Evolutionary conservation across 2,888 invertebrate species (phyloP), one percentile per base, ranked within the genome.

Genomic region (Orthonychiurus folsomi): DNA sequence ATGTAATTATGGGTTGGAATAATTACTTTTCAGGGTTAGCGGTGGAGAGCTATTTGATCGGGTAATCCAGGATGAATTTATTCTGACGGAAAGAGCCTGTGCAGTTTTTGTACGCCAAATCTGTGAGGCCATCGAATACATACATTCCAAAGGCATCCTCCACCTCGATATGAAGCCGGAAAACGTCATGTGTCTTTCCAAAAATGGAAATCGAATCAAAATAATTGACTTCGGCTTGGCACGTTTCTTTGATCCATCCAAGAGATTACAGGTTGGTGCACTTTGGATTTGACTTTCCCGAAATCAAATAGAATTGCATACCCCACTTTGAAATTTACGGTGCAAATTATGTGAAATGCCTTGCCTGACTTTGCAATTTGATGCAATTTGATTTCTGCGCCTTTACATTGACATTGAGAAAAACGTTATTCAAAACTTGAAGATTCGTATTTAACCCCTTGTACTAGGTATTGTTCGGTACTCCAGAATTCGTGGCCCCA

Each of bases 81-180:
- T 97, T 62, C 81, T 99, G 69, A 97, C 97, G 0, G 99, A 99
- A 78, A 86, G 90, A 68, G 91, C 94, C 5, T 97, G 96, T 78
- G 89, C 93, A 0, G 89, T 95, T 65, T 97, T 99, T 78, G 90
- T 97, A 84, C 82, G 95, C 50, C 99, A 99, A 80, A 94, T 99
- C 69, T 96, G 96, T 78, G 96, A 97, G 77, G 99, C 96, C 26
- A 88, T 99, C 69, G 89, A 90, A 75, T 99, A 95, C 77, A 95
- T 99, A 75, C 99, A 99, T 76, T 85, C 88, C 64, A 91, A 93
- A 78, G 89, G 90, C 74, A 93, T 99, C 72, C 80, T 99, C 61
- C 99, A 99, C 80, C 82, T 99, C 61, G 99, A 99, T 77, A 86
- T 99, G 84, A 99, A 99, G 89, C 99, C 99, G 12, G 99, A 99